Evolutionary conservation across 2,797 vertebrate genomes (phyloP).

Genomic region (Clarias laeviceps): DNA sequence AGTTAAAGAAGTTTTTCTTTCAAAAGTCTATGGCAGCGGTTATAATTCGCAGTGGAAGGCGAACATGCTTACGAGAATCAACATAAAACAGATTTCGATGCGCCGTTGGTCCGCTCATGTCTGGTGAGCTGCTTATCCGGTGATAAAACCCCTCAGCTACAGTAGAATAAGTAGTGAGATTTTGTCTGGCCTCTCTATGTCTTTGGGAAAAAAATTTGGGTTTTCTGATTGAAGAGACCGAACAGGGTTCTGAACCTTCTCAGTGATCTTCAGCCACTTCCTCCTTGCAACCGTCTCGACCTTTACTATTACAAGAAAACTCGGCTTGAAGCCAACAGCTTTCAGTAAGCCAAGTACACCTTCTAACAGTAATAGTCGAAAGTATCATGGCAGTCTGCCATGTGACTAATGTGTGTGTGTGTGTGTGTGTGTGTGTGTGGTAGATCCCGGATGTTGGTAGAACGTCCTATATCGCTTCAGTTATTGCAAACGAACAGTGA

Average conservation of each 20-base stretch:
- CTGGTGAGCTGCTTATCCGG: neutral
- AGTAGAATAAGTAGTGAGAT: neutral
- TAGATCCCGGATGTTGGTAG: neutral
- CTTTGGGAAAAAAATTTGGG: neutral
- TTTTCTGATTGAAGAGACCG: neutral
- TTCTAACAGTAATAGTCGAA: neutral
- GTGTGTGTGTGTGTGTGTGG: neutral
- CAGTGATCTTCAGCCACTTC: neutral
- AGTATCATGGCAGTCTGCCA: neutral
- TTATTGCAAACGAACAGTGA: neutral
- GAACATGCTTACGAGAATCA: neutral
- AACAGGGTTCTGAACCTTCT: neutral
- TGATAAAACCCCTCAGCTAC: neutral
- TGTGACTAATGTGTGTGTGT: neutral
- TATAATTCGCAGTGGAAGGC: neutral
- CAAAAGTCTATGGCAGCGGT: too few species aligned
- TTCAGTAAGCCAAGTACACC: neutral
- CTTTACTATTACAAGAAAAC: conserved; percentile 6
- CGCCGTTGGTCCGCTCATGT: neutral
- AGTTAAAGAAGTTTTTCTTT: neutral
- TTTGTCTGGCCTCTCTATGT: neutral
- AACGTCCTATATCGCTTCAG: neutral
- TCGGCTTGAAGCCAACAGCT: neutral
- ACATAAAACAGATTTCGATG: neutral
- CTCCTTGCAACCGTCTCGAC: neutral